Conservation (phyloP, 2,113 vertebrate species). For the Bostrychus sinensis region DNA sequence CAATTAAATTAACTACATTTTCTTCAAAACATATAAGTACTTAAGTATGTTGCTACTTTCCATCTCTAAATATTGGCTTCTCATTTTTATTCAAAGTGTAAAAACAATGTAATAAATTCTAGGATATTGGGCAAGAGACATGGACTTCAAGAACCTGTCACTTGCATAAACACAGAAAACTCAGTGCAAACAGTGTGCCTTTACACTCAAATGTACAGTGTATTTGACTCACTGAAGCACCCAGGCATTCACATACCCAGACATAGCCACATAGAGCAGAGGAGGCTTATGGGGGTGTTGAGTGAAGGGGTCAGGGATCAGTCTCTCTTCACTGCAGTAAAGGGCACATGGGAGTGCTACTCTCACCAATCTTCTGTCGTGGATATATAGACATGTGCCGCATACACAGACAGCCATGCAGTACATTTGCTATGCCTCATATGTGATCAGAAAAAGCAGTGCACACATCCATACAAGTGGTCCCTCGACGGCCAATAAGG, state of each 20-base stretch:
- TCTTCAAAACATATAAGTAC: no score
- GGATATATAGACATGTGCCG: constrained; percentile 21
- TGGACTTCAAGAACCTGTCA: constrained; percentile 9
- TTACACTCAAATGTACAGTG: constrained; percentile 21
- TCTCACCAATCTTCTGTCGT: constrained; percentile 27
- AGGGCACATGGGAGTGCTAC: constrained; percentile 43
- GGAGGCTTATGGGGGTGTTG: constrained; percentile 52
- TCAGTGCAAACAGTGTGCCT: constrained; percentile 20
- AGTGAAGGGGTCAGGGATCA: constrained; percentile 62
- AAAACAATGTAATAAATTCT: constrained; percentile 2
- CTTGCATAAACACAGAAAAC: constrained; percentile 27
- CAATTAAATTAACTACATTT: no score
- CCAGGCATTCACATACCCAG: constrained; percentile 31
- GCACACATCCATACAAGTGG: constrained; percentile 10
- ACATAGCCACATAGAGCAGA: constrained; percentile 27
- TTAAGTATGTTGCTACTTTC: no score
- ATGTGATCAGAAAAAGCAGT: constrained; percentile 26
- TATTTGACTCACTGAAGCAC: constrained; percentile 20
- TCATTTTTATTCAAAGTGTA: no score
- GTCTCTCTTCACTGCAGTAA: constrained; percentile 51
- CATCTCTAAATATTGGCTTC: no score
- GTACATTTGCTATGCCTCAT: constrained; percentile 23
- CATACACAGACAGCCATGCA: constrained; percentile 21
- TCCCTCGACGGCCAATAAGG: constrained; percentile 9
- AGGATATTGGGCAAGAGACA: constrained; percentile 6